Percentiles rank a stretch among this genome's conserved stretches.
phyloP scores from a whole-genome alignment of 2,113 vertebrate species.

The Gymnarchus niloticus region DNA sequence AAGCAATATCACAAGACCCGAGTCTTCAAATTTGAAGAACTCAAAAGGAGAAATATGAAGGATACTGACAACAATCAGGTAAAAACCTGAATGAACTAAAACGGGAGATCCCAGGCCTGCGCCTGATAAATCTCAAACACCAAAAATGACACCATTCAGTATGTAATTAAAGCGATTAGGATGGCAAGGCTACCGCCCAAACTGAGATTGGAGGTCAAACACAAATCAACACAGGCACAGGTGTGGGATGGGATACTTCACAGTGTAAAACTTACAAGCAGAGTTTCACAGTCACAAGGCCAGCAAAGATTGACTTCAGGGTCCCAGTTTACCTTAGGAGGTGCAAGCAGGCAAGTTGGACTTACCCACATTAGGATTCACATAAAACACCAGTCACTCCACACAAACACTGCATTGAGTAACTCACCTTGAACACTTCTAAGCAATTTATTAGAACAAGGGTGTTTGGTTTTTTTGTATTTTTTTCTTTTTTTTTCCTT shows the following conservation, averaged over 20 bases:
- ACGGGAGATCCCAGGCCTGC: too few species aligned
- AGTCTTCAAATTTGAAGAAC: not conserved
- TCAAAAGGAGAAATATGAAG: not conserved
- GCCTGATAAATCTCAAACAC: too few species aligned
- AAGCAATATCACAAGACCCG: not conserved
- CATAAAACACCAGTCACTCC: constrained; percentile 43
- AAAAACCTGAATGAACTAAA: too few species aligned
- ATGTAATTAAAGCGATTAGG: too few species aligned
- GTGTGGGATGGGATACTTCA: not conserved
- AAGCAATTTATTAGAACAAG: constrained; percentile 70
- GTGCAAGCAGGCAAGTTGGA: not conserved
- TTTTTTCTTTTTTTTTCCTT: too few species aligned
- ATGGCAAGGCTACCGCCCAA: not conserved
- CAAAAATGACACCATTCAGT: too few species aligned
- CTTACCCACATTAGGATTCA: not conserved
- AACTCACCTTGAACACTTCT: constrained; percentile 61
- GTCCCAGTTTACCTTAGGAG: not conserved
- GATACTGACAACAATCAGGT: too few species aligned
- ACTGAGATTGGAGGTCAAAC: not conserved
- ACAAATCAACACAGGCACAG: not conserved
- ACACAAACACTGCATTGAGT: constrained; percentile 44
- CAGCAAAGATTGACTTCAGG: not conserved
- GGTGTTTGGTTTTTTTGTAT: constrained; percentile 62
- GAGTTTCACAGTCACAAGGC: not conserved
- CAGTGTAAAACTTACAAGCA: not conserved